Evolutionary conservation across 2,797 vertebrate species (phyloP), one percentile per base, ranked within the genome.

Genomic region (Microcaecilia unicolor): DNA sequence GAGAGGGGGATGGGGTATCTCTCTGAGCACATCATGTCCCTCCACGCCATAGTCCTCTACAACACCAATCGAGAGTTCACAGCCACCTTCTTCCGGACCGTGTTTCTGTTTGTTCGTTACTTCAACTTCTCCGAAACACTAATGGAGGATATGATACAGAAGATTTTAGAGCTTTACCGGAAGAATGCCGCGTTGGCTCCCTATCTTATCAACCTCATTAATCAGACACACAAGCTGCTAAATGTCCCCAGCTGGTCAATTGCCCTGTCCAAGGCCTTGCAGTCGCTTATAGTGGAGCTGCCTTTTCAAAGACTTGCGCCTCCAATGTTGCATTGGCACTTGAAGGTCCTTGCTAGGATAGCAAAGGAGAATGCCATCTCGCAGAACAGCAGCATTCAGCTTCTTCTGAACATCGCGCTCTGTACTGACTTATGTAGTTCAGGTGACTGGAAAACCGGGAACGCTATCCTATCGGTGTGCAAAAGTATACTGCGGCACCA

Each of bases 61-160:
- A 48, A 58, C 1, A 70, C 72, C n/a, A 55, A 66, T 50, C 49
- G 67, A n/a, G 82, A 86, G 30, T 53, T 57, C 1, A 64, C 76
- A 0, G 76, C 79, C 7, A 85, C 87, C 2, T 86, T 84, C 51
- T 93, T 95, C 60, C 80, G 80, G 49, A 78, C 85, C 0, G 48
- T 72, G 4, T 89, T 85, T 55, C 72, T 92, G 25, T 90, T 88
- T 26, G 74, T 86, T 1, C 35, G 19, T 8, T 73, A 86, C 55
- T 88, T 93, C 51, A 47, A 64, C 11, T 52, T 73, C 5, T 55
- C 76, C 15, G 64, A 72, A 6, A 27, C 31, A 2, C 70, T 74
- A 15, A 54, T 73, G 1, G 26, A 36, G 2, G 35, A 64, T 26
- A 42, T 92, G 41, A 73, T 52, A 2, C 42, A 39, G 1, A 72